phyloP scores from a whole-genome alignment of 2,888 invertebrate genomes.

The Chouioia cunea region DNA sequence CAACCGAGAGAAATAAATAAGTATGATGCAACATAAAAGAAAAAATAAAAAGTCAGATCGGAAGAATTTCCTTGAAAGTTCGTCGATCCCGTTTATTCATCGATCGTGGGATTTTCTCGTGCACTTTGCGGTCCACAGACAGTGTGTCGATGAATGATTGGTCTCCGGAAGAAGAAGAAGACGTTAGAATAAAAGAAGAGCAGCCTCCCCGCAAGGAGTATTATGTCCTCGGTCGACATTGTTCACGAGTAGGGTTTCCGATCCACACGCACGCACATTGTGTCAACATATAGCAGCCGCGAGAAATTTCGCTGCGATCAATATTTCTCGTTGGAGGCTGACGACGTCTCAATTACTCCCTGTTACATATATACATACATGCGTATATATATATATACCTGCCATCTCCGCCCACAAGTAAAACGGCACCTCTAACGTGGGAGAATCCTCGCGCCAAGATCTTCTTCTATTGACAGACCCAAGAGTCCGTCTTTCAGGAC shows the following conservation, averaged over 20 bases:
- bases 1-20: constrained; percentile 5
- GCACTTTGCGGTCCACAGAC: constrained; percentile 33
- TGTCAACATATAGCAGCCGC: neutral
- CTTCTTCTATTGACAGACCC: too few species aligned
- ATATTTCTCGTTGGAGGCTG: constrained; percentile 1
- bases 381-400: constrained; percentile 2
- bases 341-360: constrained; percentile 41
- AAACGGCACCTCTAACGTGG: constrained; percentile 30
- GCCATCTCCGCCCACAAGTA: neutral
- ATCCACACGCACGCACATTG: constrained; percentile 12
- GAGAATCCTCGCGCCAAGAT: constrained; percentile 30
- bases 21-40: constrained; percentile 8
- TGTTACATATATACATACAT: neutral
- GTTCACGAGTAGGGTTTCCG: constrained; percentile 18
- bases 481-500: too few species aligned
- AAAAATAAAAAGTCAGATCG: neutral
- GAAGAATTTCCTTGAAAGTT: constrained; percentile 36
- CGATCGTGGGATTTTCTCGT: constrained; percentile 32
- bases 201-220: neutral
- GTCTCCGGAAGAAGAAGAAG: constrained; percentile 30
- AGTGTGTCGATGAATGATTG: constrained; percentile 38
- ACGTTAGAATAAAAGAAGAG: neutral
- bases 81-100: constrained; percentile 18
- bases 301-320: neutral
- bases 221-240: constrained; percentile 17